Base-by-base conservation (phyloP, 2,888 invertebrate species). In the Drosophila meridionalis region DNA sequence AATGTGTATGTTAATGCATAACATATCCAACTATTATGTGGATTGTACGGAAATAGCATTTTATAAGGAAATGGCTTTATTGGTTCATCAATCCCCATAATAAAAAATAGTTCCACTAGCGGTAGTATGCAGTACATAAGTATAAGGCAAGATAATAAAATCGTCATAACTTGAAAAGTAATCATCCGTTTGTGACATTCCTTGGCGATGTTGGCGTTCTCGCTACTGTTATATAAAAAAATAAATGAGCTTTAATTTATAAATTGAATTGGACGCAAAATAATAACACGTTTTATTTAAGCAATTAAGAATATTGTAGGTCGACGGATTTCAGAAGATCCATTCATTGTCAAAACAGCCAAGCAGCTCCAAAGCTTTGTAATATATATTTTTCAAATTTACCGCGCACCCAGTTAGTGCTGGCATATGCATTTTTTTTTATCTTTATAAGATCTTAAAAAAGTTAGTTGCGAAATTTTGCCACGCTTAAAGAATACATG, bases 51-150 rank as follows among this genome's bases (percentile, higher is more conserved):
- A 69, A 93, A 93, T 2, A 90, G 60, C 93, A 93, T 93, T 84
- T 92, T 92, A 59, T 93, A 93, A 0, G 93, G 93, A 78, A 93
- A 93, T n/a, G 93, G 93, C 64, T 92, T 93, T 0, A 60, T 53
- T 4, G 52, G 12, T 11, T 48, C 59, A 30, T 77, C 71, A 0
- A 74, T 26, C 4, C 74, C 87, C 9, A 71, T 30, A 47, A 71
- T 63, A 30, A 48, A 72, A 50, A 88, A 82, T 3, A 93, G 52
- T 63, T 92, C 92, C 2, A 93, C 60, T 7, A 93, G 38, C 3
- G 93, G 93, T 56, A 93, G 36, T 3, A 90, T 59, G 34, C 93
- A 93, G 58, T 93, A 93, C 91, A 93, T 91, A 1, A 87, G 78
- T 48, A 93, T 93, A 5, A 93, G 78, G 11, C 90, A 86, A 34